These are phyloP conservation scores for Oreochromis aureus DNA, from an alignment of 2,113 vertebrate species.

Conservation along the genomic window DNA sequence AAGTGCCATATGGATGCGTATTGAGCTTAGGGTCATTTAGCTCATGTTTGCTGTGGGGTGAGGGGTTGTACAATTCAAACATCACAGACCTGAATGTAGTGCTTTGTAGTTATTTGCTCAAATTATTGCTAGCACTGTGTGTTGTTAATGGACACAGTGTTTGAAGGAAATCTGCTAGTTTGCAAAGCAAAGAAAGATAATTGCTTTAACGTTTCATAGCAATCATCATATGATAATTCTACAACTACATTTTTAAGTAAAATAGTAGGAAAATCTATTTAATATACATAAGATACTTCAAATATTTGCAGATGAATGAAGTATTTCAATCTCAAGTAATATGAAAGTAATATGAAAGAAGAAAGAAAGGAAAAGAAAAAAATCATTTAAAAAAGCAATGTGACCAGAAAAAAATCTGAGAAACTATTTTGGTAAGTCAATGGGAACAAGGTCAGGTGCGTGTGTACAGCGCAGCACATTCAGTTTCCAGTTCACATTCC, in stretches of 20 bases:
- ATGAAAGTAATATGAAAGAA: background rate
- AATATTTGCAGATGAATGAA: background rate
- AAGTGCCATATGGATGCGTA: constrained; percentile 47
- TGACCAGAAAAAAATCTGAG: background rate
- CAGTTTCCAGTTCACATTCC: background rate
- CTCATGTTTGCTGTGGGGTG: constrained; percentile 13
- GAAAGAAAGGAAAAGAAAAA: background rate
- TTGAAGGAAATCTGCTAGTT: background rate
- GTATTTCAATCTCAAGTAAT: background rate
- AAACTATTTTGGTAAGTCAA: background rate
- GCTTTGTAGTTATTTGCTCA: background rate
- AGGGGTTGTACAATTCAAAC: background rate
- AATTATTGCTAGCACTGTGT: background rate
- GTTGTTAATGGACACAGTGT: background rate
- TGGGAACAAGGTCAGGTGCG: constrained; percentile 14
- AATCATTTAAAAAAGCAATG: background rate
- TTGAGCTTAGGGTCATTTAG: constrained; percentile 42
- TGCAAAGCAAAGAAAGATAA: background rate
- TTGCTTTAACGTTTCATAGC: background rate
- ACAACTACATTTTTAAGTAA: background rate
- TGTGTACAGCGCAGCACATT: background rate
- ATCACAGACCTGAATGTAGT: background rate
- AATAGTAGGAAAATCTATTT: background rate
- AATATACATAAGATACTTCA: background rate
- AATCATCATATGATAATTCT: background rate